Evolutionary conservation across 1,140 invertebrate species (phyloP).

Genomic region (Pentalonia nigronervosa): DNA sequence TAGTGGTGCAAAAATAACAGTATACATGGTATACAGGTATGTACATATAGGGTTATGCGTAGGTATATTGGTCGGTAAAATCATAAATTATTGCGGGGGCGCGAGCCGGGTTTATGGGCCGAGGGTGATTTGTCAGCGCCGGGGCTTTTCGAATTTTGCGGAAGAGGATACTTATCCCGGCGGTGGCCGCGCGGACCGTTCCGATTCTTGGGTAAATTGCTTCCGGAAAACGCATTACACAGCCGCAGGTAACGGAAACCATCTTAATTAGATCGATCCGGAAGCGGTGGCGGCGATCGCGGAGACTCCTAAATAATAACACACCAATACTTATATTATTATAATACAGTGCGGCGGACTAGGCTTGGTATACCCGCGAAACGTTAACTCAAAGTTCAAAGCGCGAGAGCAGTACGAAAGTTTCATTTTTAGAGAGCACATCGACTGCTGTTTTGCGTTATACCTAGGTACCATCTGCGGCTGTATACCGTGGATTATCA

Average conservation of each 20-base stretch:
- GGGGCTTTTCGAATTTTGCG: background rate
- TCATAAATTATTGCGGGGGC: background rate
- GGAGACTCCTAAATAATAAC: background rate
- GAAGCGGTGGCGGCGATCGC: background rate
- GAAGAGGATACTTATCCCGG: background rate
- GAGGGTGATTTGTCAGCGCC: conserved; percentile 1
- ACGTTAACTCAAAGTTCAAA: background rate
- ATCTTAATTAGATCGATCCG: conserved; percentile 14
- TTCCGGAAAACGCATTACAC: conserved; percentile 17
- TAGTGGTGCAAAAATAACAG: background rate
- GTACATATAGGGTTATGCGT: background rate
- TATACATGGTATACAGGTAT: background rate
- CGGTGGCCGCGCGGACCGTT: background rate
- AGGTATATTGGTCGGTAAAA: background rate
- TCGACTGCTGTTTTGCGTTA: no score
- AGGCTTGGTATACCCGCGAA: background rate
- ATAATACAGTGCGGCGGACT: no score
- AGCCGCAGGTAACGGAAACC: background rate
- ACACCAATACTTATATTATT: background rate
- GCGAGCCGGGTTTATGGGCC: background rate
- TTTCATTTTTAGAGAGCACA: no score
- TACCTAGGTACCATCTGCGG: no score
- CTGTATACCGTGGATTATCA: no score
- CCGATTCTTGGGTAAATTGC: conserved; percentile 18
- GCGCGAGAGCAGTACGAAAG: no score